These are phyloP conservation scores for Nasonia vitripennis DNA, from an alignment of 1,140 invertebrate genomes.

Conservation along the genomic window DNA sequence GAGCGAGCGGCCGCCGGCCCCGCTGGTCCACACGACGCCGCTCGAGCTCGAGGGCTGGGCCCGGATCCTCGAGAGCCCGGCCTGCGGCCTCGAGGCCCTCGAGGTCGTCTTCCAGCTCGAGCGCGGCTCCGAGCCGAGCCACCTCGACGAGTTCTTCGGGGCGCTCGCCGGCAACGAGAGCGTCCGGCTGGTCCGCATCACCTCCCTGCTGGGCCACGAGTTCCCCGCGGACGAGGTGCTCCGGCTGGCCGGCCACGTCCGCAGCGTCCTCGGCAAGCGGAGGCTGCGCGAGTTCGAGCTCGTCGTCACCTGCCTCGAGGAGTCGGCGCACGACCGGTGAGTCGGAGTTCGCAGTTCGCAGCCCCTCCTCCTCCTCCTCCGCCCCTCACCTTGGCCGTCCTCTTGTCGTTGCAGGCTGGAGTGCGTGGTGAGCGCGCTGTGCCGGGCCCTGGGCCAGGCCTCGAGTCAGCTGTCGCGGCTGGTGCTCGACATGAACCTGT, in stretches of 20 bases:
- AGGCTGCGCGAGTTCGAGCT: slow-evolving; percentile 74
- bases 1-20: slow-evolving; percentile 65
- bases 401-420: slow-evolving; percentile 69
- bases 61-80: slow-evolving; percentile 69
- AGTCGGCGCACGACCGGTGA: slow-evolving; percentile 73
- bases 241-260: slow-evolving; percentile 71
- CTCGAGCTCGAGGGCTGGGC: slow-evolving; percentile 74
- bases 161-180: slow-evolving; percentile 72
- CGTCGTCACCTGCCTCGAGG: slow-evolving; percentile 75
- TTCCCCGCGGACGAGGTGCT: slow-evolving; percentile 71
- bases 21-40: slow-evolving; percentile 71
- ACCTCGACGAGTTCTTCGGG: slow-evolving; percentile 72
- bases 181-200: slow-evolving; percentile 72
- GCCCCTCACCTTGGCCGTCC: too few relatives aligned
- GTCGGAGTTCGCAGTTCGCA: not conserved
- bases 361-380: not conserved
- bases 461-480: slow-evolving; percentile 71
- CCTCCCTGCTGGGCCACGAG: slow-evolving; percentile 74
- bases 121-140: slow-evolving; percentile 68
- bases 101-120: slow-evolving; percentile 75
- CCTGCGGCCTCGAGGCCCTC: slow-evolving; percentile 72
- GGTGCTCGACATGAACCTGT: slow-evolving; percentile 76
- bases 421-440: slow-evolving; percentile 75
- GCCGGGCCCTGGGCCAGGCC: slow-evolving; percentile 69
- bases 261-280: slow-evolving; percentile 71